Percentiles rank a stretch among this genome's conserved stretches.
Conservation (phyloP, 2,888 invertebrate species). For the Rotaria socialis region DNA sequence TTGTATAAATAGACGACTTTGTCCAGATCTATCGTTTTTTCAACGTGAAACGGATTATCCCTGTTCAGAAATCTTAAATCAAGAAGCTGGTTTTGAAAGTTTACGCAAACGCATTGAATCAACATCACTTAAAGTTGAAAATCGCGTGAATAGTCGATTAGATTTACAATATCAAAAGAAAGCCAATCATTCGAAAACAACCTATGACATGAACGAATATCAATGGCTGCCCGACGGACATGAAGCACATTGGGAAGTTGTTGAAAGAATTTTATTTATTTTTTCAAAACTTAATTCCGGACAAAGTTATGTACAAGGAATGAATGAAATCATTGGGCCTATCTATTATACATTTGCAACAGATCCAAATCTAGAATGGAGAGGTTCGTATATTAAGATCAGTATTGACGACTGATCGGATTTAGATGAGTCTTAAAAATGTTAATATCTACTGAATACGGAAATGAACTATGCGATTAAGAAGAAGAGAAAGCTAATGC, state of each 20-base stretch:
- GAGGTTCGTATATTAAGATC: constrained; percentile 64
- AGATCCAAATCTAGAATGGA: constrained; percentile 71
- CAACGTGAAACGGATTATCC: constrained; percentile 46
- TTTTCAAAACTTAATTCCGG: constrained; percentile 97
- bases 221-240: constrained; percentile 76
- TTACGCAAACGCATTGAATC: constrained; percentile 43
- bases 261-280: constrained; percentile 88
- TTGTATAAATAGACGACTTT: constrained; percentile 51
- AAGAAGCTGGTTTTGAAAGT: constrained; percentile 44
- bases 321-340: constrained; percentile 98
- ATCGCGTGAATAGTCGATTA: constrained; percentile 39
- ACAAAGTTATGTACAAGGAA: constrained; percentile 75
- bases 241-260: constrained; percentile 97
- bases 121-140: constrained; percentile 44
- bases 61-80: constrained; percentile 44
- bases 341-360: constrained; percentile 94
- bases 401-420: constrained; percentile 47
- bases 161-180: constrained; percentile 34
- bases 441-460: no score
- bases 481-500: no score
- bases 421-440: no score
- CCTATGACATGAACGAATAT: constrained; percentile 35
- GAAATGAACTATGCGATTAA: no score
- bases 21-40: constrained; percentile 46
- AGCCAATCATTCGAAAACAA: neutral